Base-by-base conservation (phyloP, 2,113 vertebrate genomes). In the Poecile atricapillus region DNA sequence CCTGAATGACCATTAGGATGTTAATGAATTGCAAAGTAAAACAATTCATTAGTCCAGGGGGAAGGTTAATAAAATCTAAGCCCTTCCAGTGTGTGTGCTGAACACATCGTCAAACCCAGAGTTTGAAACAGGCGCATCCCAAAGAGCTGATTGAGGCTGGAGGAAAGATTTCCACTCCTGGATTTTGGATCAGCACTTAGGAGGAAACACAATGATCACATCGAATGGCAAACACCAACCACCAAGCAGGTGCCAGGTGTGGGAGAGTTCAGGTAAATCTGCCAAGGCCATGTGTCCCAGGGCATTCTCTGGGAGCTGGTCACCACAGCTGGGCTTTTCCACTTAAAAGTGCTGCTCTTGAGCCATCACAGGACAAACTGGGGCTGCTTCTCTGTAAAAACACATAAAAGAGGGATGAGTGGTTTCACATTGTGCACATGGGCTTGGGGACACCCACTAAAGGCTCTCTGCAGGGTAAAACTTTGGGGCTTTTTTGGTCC, bases 201-300 rank as follows among this genome's bases (percentile, higher is more conserved):
- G 43, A 81, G 52, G 64, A 77, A 63, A 37, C 25, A 24, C 13
- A 77, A 19, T 4, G 47, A 67, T 60, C 33, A 10, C 35, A 5
- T 10, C 53, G 55, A 59, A 74, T 25, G 68, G 52, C 71, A 65
- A 44, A 39, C 10, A 62, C 55, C 63, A 52, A 18, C 4, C 46
- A 21, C 37, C 59, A 70, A 11, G 37, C 59, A 87, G 80, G 83
- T 41, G 55, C 64, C 83, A 74, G 64, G 25, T 25, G 9, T 1
- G 11, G 18, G 47, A 85, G 56, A 43, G 39, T 23, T 33, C 44
- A 78, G 87, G 71, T 18, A 30, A 84, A 84, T 37, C 89, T 96
- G 95, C 76, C 96, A 90, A 93, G 95, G 79, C 93, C 96, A 79
- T 8, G 94, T 88, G 88, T 65, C 89, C 50, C 80, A 64, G 96